Percentiles rank a stretch among this genome's conserved stretches.
These are phyloP conservation scores for Hydrocynus forskahlii DNA, from an alignment of 2,797 vertebrate species.

Conservation along the genomic window DNA sequence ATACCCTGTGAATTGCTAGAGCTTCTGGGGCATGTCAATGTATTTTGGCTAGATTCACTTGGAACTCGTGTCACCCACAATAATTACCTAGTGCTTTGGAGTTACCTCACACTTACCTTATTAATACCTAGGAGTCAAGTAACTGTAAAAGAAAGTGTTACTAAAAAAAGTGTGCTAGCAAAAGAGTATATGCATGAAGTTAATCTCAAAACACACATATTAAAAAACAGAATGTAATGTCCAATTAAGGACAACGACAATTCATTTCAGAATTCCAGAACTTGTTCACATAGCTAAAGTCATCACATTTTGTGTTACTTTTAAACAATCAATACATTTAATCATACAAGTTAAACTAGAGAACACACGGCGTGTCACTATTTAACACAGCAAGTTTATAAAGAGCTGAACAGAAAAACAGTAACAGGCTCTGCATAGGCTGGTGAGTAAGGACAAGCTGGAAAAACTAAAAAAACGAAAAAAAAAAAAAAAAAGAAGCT, in stretches of 20 bases:
- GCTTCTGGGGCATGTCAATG: too few relatives aligned
- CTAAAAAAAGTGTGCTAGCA: not conserved
- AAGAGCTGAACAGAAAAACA: not conserved
- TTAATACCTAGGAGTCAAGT: too few relatives aligned
- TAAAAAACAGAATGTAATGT: not conserved
- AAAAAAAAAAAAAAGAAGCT: not conserved
- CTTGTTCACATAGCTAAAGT: not conserved
- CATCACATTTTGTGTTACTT: not conserved
- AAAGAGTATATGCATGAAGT: not conserved
- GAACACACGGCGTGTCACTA: not conserved
- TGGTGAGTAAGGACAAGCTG: not conserved
- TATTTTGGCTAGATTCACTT: too few relatives aligned
- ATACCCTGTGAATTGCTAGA: too few relatives aligned
- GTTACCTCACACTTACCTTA: too few relatives aligned
- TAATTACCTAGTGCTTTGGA: too few relatives aligned
- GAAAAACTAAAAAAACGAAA: not conserved
- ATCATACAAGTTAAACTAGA: not conserved
- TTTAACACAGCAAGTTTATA: not conserved
- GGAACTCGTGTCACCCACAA: too few relatives aligned
- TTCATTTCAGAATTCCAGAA: not conserved
- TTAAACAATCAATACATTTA: not conserved
- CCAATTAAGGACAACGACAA: not conserved
- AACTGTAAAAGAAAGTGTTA: too few relatives aligned
- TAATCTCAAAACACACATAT: not conserved
- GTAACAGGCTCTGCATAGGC: not conserved